Conservation (phyloP, 2,888 invertebrate genomes). For the Leuctra nigra region DNA sequence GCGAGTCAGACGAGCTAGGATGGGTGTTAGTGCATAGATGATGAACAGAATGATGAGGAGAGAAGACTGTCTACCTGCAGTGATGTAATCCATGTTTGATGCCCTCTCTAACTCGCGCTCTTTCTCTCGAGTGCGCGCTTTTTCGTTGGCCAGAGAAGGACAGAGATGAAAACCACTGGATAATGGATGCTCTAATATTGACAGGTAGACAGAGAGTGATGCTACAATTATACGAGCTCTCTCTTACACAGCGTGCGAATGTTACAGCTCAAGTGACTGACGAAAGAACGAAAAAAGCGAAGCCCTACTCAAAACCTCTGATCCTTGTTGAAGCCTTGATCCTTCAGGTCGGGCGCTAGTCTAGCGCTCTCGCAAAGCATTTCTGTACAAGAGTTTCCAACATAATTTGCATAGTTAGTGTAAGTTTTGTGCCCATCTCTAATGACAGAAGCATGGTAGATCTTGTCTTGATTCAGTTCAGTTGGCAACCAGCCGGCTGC, state of each 20-base stretch:
- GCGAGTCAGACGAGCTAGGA: not conserved
- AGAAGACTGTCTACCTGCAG: not conserved
- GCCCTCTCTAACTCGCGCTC: not conserved
- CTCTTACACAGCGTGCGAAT: not conserved
- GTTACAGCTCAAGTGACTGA: not conserved
- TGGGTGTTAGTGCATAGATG: conserved; percentile 1
- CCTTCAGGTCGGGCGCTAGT: not conserved
- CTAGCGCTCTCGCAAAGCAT: no score
- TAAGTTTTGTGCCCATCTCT: not conserved
- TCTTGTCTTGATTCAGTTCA: no score
- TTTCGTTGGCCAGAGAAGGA: no score
- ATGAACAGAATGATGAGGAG: not conserved
- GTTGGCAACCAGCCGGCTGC: no score
- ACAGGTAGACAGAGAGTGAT: not conserved
- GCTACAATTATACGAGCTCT: not conserved
- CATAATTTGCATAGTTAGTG: conserved; percentile 5
- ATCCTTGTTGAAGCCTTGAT: not conserved
- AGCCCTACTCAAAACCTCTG: not conserved
- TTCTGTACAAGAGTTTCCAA: not conserved
- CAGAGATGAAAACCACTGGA: no score
- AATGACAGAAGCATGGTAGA: no score
- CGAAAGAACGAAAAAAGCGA: not conserved
- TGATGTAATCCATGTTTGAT: conserved; percentile 5
- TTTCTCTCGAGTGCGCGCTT: no score
- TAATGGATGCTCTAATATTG: not conserved